Evolutionary conservation across 2,888 invertebrate genomes (phyloP).

Genomic region (Parnassius mnemosyne): DNA sequence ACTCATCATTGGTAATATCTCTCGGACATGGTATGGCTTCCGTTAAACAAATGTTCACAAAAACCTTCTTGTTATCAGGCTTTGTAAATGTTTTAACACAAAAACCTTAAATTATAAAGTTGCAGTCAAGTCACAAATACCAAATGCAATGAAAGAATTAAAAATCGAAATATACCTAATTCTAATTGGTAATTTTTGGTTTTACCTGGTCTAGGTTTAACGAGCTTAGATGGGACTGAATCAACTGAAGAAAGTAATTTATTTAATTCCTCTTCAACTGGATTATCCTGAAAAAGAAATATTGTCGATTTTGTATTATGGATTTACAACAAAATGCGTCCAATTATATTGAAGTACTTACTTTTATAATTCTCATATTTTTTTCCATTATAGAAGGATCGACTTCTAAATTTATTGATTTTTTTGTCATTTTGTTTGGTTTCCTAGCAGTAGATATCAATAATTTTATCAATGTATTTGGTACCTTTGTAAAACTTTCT

Average conservation of each 20-base stretch:
- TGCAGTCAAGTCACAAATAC: background rate
- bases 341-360: conserved; percentile 39
- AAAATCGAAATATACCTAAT: background rate
- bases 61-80: conserved; percentile 85
- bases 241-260: conserved; percentile 75
- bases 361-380: conserved; percentile 73
- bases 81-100: conserved; percentile 88
- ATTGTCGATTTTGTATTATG: background rate
- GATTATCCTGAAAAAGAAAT: conserved; percentile 63
- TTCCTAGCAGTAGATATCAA: conserved; percentile 12
- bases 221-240: conserved; percentile 80
- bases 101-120: conserved; percentile 78
- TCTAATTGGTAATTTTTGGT: conserved; percentile 3
- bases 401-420: conserved; percentile 80
- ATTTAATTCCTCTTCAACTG: conserved; percentile 81
- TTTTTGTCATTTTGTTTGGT: conserved; percentile 60
- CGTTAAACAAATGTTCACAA: conserved; percentile 92
- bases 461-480: background rate
- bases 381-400: conserved; percentile 82
- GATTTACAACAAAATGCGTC: no score
- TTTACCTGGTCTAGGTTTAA: conserved; percentile 86
- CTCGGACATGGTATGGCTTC: conserved; percentile 87
- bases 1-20: conserved; percentile 85
- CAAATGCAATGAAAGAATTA: background rate
- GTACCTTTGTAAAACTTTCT: no score